Base-by-base conservation (phyloP, 2,113 vertebrate species). In the Neogobius melanostomus region DNA sequence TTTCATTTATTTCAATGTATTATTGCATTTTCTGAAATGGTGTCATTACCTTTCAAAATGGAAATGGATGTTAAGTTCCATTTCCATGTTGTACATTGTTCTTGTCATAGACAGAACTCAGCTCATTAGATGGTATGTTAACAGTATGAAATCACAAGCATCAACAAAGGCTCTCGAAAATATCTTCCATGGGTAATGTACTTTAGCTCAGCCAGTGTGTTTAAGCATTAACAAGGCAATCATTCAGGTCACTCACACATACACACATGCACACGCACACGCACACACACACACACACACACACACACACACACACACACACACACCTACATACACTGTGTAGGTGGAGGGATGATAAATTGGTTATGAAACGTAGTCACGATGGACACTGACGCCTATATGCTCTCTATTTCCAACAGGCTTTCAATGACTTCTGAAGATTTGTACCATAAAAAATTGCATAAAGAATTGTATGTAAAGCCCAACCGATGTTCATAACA, bases 351-450 rank as follows among this genome's bases (percentile, higher is more conserved):
- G 8, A 49, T 10, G 49, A 69, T 72, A 53, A 76, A 63, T 71
- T 63, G 72, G 17, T 14, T 77, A 71, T 70, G 54, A 79, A 74
- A 57, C 0, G 49, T 66, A 71, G 62, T 69, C n/a, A 28, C 36
- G 50, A 53, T 61, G 70, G 53, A 54, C 72, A 69, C 82, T 87
- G 84, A 82, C 57, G 54, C 74, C 64, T 71, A 74, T 82, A 67
- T 36, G 71, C 59, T 75, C 47, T 44, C 60, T 12, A 2, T 54
- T 63, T 12, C 63, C 16, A 17, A 16, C 66, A 68, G 63, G 68
- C 69, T 72, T 71, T 68, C 52, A 67, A 77, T 81, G 28, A 36
- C 28, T 4, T 36, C 28, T 36, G 28, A 36, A 36, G 28, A 36
- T 36, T 36, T 36, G 28, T 36, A 36, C 28, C 28, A 5, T 36